A percentile compares a stretch with the other conserved stretches of the same genome.
Evolutionary conservation across 2,888 invertebrate genomes (phyloP).

Genomic region (Sphaerophoria taeniata): DNA sequence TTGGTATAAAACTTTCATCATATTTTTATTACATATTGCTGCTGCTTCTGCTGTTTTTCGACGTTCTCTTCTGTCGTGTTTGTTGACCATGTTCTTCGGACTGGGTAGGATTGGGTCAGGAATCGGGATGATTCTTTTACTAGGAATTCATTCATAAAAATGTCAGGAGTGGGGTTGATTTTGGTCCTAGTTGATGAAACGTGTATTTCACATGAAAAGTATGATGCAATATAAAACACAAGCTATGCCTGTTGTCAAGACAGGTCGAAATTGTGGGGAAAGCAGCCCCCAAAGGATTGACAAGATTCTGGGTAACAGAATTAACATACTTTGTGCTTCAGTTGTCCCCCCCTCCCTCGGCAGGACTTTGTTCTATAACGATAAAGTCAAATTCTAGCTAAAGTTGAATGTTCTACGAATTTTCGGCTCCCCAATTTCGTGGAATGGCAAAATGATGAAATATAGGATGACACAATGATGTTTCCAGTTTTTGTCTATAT

Average conservation of each 20-base stretch:
- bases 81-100: too few species aligned
- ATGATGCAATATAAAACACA: too few species aligned
- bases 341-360: not conserved
- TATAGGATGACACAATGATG: not conserved
- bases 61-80: slow-evolving; percentile 1
- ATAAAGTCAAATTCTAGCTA: not conserved
- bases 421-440: not conserved
- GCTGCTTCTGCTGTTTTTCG: not conserved
- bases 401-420: slow-evolving; percentile 8
- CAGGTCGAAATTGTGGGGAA: not conserved
- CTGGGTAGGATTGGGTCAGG: not conserved
- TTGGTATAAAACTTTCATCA: not conserved
- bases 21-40: not conserved
- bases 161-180: slow-evolving; percentile 6
- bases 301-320: not conserved
- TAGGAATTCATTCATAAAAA: slow-evolving; percentile 67
- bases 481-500: not conserved
- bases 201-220: not conserved
- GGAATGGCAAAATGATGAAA: not conserved
- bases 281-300: not conserved
- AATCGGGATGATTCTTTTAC: slow-evolving; percentile 37
- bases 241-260: not conserved
- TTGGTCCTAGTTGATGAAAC: not conserved
- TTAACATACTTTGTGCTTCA: not conserved
- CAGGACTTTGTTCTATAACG: not conserved